Evolutionary conservation across 2,113 vertebrate genomes (phyloP).

Genomic region (Phrynosoma blainvillii): DNA sequence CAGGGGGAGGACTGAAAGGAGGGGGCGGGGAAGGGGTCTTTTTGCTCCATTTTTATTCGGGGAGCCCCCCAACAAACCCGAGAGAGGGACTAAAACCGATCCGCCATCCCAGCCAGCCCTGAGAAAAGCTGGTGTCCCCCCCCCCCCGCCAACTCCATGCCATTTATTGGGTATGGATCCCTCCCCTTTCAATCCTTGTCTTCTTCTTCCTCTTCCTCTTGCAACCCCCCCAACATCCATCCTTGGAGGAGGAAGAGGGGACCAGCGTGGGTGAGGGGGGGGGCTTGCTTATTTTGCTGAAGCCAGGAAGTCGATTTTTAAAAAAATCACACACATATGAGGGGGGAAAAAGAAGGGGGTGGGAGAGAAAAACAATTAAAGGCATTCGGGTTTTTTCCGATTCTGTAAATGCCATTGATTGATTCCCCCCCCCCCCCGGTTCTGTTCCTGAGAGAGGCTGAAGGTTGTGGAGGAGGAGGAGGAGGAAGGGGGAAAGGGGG

Average conservation of each 20-base stretch:
- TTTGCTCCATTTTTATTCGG: background rate
- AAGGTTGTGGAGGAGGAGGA: background rate
- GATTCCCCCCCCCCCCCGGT: background rate
- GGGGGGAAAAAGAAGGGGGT: too few relatives aligned
- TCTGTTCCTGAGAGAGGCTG: background rate
- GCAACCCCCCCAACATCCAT: too few relatives aligned
- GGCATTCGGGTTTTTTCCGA: background rate
- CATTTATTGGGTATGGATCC: background rate
- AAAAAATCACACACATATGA: background rate
- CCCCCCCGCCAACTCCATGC: too few relatives aligned
- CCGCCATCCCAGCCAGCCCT: background rate
- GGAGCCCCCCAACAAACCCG: background rate
- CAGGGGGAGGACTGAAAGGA: background rate
- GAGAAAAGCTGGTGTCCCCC: background rate
- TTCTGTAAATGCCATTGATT: constrained; percentile 17
- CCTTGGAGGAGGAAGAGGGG: too few relatives aligned
- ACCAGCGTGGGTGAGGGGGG: background rate
- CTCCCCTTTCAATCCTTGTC: background rate
- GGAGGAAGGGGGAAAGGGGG: background rate
- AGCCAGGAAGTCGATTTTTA: background rate
- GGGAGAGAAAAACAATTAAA: background rate
- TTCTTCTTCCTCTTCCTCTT: background rate
- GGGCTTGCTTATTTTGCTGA: background rate
- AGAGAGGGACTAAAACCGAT: background rate
- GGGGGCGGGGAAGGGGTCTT: background rate